Percentiles rank a stretch among this genome's conserved stretches.
These are phyloP conservation scores for Phacellophora camtschatica DNA, from an alignment of 30 jellyfish, hydroid and myxozoan species.

Conservation along the genomic window DNA sequence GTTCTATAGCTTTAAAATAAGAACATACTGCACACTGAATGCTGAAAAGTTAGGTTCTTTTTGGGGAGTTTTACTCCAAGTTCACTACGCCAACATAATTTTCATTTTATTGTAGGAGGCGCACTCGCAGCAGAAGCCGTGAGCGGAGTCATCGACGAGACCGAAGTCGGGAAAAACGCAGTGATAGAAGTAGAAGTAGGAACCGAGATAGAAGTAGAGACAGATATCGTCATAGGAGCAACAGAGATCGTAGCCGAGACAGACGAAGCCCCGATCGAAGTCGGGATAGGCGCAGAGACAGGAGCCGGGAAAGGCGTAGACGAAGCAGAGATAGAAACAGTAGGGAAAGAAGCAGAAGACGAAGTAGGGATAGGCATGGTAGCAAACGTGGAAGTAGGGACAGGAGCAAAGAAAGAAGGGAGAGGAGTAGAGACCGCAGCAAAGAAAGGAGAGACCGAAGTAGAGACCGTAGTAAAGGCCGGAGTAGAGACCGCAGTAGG, in stretches of 20 bases:
- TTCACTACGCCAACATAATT: no score
- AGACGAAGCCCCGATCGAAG: slow-evolving; percentile 59
- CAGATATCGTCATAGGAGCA: slow-evolving; percentile 20
- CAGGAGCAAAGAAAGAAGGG: slow-evolving; percentile 38
- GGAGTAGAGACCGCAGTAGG: slow-evolving; percentile 23
- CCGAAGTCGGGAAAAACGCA: slow-evolving; percentile 37
- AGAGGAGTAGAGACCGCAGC: slow-evolving; percentile 56
- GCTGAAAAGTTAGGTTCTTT: no score
- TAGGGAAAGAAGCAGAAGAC: slow-evolving; percentile 56
- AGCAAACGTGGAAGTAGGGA: slow-evolving; percentile 40
- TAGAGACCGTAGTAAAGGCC: slow-evolving; percentile 25
- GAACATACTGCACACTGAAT: no score
- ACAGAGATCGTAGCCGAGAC: slow-evolving; percentile 42
- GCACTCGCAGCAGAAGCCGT: slow-evolving; percentile 56
- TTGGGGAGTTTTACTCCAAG: no score
- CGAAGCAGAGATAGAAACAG: slow-evolving; percentile 20
- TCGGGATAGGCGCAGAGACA: slow-evolving; percentile 45
- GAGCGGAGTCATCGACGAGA: slow-evolving; percentile 45
- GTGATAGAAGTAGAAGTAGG: slow-evolving; percentile 44
- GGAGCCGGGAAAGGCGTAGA: slow-evolving; percentile 46
- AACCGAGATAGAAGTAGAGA: slow-evolving; percentile 15
- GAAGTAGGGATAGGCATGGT: slow-evolving; percentile 32
- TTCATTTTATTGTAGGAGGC: background rate
- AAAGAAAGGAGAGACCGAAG: slow-evolving; percentile 41
- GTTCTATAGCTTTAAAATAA: no score